Percentiles rank a stretch among this genome's conserved stretches.
phyloP scores from a whole-genome alignment of 2,888 invertebrate genomes.

The Melanargia galathea region DNA sequence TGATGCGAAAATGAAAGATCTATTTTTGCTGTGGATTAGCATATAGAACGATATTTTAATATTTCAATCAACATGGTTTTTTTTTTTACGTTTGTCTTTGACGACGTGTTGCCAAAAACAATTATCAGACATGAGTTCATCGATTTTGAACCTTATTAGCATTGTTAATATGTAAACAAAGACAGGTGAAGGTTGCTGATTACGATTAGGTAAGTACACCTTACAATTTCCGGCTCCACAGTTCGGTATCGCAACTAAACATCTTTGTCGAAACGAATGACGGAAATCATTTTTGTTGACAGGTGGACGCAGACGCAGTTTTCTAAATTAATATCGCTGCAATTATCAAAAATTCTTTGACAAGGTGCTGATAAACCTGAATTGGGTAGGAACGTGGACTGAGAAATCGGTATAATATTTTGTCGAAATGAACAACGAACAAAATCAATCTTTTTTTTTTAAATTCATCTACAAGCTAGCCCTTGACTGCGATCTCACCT shows the following conservation, averaged over 20 bases:
- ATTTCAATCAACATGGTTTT: neutral
- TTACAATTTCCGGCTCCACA: conserved; percentile 20
- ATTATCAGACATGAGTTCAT: neutral
- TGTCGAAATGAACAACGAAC: too few relatives aligned
- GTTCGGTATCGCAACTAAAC: conserved; percentile 1
- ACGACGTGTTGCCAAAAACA: neutral
- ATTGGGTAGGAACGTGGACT: too few relatives aligned
- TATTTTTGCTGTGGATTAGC: neutral
- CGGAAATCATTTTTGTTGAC: neutral
- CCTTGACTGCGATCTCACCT: too few relatives aligned
- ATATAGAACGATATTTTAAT: neutral
- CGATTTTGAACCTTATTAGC: conserved; percentile 16
- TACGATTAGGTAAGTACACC: neutral
- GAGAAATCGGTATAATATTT: too few relatives aligned
- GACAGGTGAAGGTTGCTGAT: conserved; percentile 26
- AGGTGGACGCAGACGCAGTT: too few relatives aligned
- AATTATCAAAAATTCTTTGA: too few relatives aligned
- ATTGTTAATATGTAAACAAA: conserved; percentile 30
- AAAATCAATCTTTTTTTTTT: too few relatives aligned
- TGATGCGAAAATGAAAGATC: neutral
- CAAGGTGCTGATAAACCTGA: too few relatives aligned
- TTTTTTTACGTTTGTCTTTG: neutral
- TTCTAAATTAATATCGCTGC: too few relatives aligned
- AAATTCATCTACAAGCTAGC: too few relatives aligned
- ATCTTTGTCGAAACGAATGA: neutral